A percentile compares a stretch with the other conserved stretches of the same genome.
phyloP scores from a whole-genome alignment of 2,888 invertebrate species.

The Pardosa pseudoannulata region DNA sequence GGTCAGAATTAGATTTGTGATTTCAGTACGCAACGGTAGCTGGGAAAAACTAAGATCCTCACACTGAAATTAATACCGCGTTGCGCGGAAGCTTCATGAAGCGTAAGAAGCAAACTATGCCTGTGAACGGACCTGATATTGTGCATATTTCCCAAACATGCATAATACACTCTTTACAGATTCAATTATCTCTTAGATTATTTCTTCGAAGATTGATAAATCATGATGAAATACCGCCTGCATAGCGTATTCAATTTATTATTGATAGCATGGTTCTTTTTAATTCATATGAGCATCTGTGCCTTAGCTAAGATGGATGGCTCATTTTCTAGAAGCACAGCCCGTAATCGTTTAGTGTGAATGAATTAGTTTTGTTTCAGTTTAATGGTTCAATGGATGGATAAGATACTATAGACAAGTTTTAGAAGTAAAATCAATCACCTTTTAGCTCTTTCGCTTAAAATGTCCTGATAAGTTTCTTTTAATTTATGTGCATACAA shows the following conservation, averaged over 20 bases:
- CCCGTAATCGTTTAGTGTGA: background rate
- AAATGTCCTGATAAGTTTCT: no score
- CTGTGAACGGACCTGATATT: no score
- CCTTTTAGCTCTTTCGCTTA: no score
- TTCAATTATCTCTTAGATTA: background rate
- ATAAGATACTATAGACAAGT: background rate
- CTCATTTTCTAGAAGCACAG: background rate
- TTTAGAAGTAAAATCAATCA: background rate
- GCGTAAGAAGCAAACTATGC: background rate
- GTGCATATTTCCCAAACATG: no score
- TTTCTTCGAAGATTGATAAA: background rate
- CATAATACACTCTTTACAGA: background rate
- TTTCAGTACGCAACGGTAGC: conserved; percentile 28
- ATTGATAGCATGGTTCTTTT: background rate
- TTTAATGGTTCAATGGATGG: no score
- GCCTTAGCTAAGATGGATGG: background rate
- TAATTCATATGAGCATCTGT: background rate
- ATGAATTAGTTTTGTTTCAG: background rate
- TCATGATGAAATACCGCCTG: background rate
- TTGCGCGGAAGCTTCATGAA: background rate
- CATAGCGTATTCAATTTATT: background rate
- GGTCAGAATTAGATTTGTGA: conserved; percentile 2
- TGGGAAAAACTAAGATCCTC: background rate
- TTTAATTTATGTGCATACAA: no score
- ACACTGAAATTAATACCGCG: background rate